Conservation (phyloP, 2,797 vertebrate species). For the Rachycentron canadum region DNA sequence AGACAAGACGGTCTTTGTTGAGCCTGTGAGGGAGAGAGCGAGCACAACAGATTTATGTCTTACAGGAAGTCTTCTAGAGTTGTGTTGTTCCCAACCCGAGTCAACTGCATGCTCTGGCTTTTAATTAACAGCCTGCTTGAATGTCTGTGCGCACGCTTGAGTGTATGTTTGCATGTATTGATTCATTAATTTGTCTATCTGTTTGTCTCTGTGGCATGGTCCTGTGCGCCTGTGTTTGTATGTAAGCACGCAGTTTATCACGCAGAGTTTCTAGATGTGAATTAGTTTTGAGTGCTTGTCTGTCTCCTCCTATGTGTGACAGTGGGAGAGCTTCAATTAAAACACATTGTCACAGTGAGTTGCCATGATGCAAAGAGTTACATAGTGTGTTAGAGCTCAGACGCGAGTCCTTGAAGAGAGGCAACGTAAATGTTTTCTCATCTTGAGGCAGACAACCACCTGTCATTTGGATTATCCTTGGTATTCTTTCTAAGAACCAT, state of each 20-base stretch:
- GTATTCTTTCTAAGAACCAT: slow-evolving; percentile 18
- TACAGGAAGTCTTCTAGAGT: slow-evolving; percentile 75
- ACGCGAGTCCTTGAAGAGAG: slow-evolving; percentile 1
- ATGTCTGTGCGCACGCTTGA: slow-evolving; percentile 1
- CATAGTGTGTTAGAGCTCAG: slow-evolving; percentile 6
- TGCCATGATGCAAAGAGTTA: slow-evolving; percentile 9
- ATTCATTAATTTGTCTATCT: slow-evolving; percentile 28
- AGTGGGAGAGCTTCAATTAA: slow-evolving; percentile 42
- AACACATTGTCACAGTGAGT: slow-evolving; percentile 20
- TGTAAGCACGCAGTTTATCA: slow-evolving; percentile 32
- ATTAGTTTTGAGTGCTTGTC: slow-evolving; percentile 48
- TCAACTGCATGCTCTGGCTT: slow-evolving; percentile 55
- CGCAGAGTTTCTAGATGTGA: slow-evolving; percentile 42
- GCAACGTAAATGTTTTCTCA: slow-evolving; percentile 9
- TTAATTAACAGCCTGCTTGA: slow-evolving; percentile 68
- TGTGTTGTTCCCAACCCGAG: slow-evolving; percentile 57
- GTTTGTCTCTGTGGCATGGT: slow-evolving; percentile 15
- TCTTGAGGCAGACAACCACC: not conserved
- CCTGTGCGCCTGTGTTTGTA: slow-evolving; percentile 21
- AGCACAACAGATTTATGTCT: slow-evolving; percentile 71
- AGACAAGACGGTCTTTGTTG: slow-evolving; percentile 79
- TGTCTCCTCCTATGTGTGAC: slow-evolving; percentile 25
- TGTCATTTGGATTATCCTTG: not conserved
- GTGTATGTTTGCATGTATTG: slow-evolving; percentile 27
- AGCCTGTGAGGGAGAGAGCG: slow-evolving; percentile 21